Conservation (phyloP, 2,888 invertebrate species). For the Alviniconcha strummeri region DNA sequence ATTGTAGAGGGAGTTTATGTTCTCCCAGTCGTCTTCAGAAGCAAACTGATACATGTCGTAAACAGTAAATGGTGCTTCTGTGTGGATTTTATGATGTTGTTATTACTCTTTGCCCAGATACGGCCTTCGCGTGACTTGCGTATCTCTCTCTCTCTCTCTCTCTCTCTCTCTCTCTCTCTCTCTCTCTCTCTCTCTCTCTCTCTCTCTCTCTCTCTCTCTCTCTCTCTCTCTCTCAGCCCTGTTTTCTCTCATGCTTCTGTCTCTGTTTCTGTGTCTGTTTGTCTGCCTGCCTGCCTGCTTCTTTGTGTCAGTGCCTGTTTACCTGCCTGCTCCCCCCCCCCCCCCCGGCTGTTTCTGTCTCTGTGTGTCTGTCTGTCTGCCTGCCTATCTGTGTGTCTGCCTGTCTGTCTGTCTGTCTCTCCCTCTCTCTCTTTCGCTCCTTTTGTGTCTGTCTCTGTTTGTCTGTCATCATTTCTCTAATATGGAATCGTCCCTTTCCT, state of each 20-base stretch:
- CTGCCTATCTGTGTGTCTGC: not conserved
- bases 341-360: not conserved
- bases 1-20: too few species aligned
- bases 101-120: not conserved
- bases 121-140: not conserved
- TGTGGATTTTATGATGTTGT: not conserved
- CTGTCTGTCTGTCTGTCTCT: not conserved
- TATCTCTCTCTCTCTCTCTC: not conserved
- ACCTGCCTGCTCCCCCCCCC: not conserved
- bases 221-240: not conserved
- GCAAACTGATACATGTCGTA: too few species aligned
- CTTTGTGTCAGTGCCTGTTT: not conserved
- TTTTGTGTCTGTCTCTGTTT: not conserved
- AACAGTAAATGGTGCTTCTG: too few species aligned
- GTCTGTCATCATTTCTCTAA: not conserved
- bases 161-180: not conserved
- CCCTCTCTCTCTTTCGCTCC: not conserved
- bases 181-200: not conserved
- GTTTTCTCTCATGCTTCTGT: not conserved
- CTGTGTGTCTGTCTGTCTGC: not conserved
- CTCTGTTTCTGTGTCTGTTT: not conserved
- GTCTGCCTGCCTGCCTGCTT: not conserved
- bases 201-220: not conserved
- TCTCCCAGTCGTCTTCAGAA: too few species aligned
- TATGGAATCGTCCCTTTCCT: too few species aligned